phyloP scores from a whole-genome alignment of 2,888 invertebrate species.

The Andricus quercusramuli region DNA sequence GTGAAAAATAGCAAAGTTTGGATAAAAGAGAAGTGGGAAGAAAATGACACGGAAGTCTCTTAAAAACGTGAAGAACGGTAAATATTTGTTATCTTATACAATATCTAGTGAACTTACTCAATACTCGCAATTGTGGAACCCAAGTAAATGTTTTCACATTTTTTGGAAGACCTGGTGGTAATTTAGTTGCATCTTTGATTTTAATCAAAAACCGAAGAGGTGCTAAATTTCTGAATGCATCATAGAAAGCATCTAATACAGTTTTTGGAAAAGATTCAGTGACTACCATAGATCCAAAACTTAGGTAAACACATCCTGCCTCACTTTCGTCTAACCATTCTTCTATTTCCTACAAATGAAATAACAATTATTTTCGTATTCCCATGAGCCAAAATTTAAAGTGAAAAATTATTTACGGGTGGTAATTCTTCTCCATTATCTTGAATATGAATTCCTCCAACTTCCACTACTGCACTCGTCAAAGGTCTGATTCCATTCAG shows the following conservation, averaged over 20 bases:
- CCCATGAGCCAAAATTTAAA: not conserved
- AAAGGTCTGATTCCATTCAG: slow-evolving; percentile 78
- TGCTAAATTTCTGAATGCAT: slow-evolving; percentile 58
- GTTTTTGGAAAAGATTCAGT: slow-evolving; percentile 62
- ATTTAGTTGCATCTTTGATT: slow-evolving; percentile 38
- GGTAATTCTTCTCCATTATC: slow-evolving; percentile 56
- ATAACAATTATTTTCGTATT: not conserved
- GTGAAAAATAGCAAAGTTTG: no score
- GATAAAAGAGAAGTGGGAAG: no score
- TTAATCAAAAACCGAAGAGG: slow-evolving; percentile 62
- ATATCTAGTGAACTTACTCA: slow-evolving; percentile 59
- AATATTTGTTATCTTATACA: no score
- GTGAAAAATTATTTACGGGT: slow-evolving; percentile 47
- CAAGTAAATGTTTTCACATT: slow-evolving; percentile 67
- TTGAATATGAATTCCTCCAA: slow-evolving; percentile 80
- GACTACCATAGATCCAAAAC: slow-evolving; percentile 66
- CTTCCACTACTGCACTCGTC: slow-evolving; percentile 78
- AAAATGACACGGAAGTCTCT: no score
- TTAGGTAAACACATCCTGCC: slow-evolving; percentile 67
- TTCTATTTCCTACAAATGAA: slow-evolving; percentile 44
- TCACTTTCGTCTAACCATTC: slow-evolving; percentile 65
- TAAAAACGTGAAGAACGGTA: no score
- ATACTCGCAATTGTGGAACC: slow-evolving; percentile 62
- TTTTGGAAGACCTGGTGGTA: slow-evolving; percentile 63
- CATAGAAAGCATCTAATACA: slow-evolving; percentile 62